A percentile compares a stretch with the other conserved stretches of the same genome.
Evolutionary conservation across 1,140 invertebrate genomes (phyloP).

Genomic region (Philopotamus ludificatus): DNA sequence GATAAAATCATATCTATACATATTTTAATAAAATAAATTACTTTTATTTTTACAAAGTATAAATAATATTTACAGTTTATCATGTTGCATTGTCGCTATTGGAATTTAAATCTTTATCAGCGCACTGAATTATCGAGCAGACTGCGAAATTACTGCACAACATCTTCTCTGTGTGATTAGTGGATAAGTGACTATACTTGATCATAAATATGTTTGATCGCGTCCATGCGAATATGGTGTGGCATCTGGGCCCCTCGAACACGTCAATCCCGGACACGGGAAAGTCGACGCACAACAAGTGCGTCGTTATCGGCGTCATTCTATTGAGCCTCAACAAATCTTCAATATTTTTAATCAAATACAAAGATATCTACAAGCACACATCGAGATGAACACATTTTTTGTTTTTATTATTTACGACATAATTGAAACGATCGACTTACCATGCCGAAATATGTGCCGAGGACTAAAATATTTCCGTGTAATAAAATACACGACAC

Average conservation of each 20-base stretch:
- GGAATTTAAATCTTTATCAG: slow-evolving; percentile 12
- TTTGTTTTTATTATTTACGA: background rate
- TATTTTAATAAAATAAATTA: no score
- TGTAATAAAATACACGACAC: slow-evolving; percentile 31
- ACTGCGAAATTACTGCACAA: slow-evolving; percentile 15
- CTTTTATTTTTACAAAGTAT: no score
- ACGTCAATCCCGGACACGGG: slow-evolving; percentile 30
- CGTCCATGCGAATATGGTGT: slow-evolving; percentile 30
- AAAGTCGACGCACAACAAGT: slow-evolving; percentile 21
- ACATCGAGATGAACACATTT: background rate
- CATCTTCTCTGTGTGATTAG: slow-evolving; percentile 4
- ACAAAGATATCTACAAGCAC: slow-evolving; percentile 17
- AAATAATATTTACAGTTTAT: no score
- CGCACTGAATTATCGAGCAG: slow-evolving; percentile 16
- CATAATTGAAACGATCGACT: background rate
- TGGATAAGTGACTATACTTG: slow-evolving; percentile 20
- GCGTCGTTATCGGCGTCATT: slow-evolving; percentile 18
- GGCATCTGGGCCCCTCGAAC: slow-evolving; percentile 22
- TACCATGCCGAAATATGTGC: slow-evolving; percentile 35
- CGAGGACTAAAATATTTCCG: slow-evolving; percentile 32
- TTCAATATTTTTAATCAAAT: slow-evolving; percentile 16
- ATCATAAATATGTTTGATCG: slow-evolving; percentile 23
- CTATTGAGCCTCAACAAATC: slow-evolving; percentile 24
- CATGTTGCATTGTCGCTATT: slow-evolving; percentile 5
- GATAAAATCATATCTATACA: no score